A percentile compares a stretch with the other conserved stretches of the same genome.
These are phyloP conservation scores for Crotalus helleri DNA, from an alignment of 2,113 vertebrate genomes.

Conservation along the genomic window DNA sequence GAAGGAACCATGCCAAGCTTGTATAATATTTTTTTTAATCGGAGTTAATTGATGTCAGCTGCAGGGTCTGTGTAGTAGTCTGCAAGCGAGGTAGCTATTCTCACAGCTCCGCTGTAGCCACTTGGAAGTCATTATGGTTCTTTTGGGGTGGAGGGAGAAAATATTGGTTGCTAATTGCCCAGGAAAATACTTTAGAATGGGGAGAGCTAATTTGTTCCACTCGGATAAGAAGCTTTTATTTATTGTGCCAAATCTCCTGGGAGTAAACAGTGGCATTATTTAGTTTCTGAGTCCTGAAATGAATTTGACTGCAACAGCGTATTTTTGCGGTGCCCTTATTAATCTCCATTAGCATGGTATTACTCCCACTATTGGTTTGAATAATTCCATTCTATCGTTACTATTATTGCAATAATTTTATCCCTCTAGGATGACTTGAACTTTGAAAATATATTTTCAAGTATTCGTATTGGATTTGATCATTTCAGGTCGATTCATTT, in stretches of 20 bases:
- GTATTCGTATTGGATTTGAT: neutral
- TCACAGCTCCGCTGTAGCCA: conserved; percentile 28
- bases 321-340: neutral
- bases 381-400: neutral
- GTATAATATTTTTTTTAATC: conserved; percentile 53
- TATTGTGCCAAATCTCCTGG: conserved; percentile 31
- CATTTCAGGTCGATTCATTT: neutral
- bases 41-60: conserved; percentile 55
- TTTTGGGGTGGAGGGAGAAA: neutral
- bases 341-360: neutral
- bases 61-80: conserved; percentile 5
- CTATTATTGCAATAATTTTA: neutral
- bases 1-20: conserved; percentile 11
- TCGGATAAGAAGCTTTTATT: conserved; percentile 39
- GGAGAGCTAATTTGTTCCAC: conserved; percentile 41
- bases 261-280: neutral
- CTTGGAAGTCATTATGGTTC: conserved; percentile 31
- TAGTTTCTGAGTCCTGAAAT: conserved; percentile 21
- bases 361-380: neutral
- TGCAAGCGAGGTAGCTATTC: conserved; percentile 29
- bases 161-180: conserved; percentile 28
- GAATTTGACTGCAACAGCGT: neutral
- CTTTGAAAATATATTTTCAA: neutral
- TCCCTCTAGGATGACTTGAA: neutral
- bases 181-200: conserved; percentile 23